Conservation (phyloP, 2,797 vertebrate genomes). For the Cyprinella venusta region DNA sequence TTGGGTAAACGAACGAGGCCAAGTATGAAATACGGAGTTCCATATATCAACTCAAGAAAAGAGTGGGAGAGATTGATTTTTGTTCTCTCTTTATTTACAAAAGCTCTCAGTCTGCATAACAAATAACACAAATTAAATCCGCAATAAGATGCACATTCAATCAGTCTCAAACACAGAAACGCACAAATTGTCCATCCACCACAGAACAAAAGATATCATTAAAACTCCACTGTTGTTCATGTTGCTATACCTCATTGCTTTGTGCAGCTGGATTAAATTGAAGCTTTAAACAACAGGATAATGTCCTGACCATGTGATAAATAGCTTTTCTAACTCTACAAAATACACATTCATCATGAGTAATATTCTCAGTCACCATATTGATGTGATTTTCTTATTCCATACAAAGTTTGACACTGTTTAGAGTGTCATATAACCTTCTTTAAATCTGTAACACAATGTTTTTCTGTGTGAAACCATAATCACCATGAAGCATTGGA, state of each 20-base stretch:
- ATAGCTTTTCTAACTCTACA: not conserved
- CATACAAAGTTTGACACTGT: not conserved
- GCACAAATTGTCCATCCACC: not conserved
- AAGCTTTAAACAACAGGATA: not conserved
- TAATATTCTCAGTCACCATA: not conserved
- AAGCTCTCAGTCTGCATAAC: slow-evolving; percentile 24
- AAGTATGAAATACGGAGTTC: slow-evolving; percentile 6
- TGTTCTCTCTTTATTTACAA: not conserved
- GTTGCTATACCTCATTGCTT: not conserved
- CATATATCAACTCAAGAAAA: slow-evolving; percentile 23
- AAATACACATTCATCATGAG: not conserved
- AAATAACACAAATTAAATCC: slow-evolving; percentile 20
- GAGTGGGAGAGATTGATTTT: slow-evolving; percentile 14
- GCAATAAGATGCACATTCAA: not conserved
- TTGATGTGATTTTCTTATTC: no score
- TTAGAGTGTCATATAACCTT: not conserved
- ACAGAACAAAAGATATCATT: slow-evolving; percentile 30
- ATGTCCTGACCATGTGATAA: slow-evolving; percentile 9
- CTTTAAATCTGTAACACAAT: not conserved
- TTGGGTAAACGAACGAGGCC: not conserved
- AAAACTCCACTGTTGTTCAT: not conserved
- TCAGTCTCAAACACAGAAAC: slow-evolving; percentile 8
- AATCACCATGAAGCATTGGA: not conserved
- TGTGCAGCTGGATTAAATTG: no score
- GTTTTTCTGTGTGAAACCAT: not conserved